Percentiles rank a stretch among this genome's conserved stretches.
Evolutionary conservation across 2,888 invertebrate genomes (phyloP).

Genomic region (Ptilodon capucinus): DNA sequence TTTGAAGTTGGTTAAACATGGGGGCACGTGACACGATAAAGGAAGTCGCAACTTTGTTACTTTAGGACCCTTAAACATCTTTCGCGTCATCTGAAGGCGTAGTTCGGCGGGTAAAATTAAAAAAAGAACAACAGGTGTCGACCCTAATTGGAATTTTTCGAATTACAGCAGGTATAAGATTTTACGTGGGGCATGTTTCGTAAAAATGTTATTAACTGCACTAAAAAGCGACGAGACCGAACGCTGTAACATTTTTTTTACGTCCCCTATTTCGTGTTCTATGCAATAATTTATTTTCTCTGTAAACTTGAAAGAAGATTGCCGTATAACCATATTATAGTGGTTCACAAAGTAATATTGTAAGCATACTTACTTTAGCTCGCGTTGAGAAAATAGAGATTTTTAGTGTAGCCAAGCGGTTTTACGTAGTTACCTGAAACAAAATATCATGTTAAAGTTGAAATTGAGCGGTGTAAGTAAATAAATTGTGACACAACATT

Average conservation of each 20-base stretch:
- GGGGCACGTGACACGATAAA: conserved; percentile 42
- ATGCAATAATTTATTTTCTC: conserved; percentile 4
- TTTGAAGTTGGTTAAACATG: conserved; percentile 25
- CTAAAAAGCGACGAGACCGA: conserved; percentile 19
- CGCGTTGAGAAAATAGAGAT: neutral
- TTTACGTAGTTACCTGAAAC: conserved; percentile 24
- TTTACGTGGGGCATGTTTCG: conserved; percentile 47
- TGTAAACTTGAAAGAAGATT: conserved; percentile 4
- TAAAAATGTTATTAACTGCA: conserved; percentile 50
- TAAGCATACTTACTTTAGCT: conserved; percentile 2
- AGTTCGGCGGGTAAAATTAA: conserved; percentile 73
- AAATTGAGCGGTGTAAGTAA: neutral
- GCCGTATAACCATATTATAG: conserved; percentile 10
- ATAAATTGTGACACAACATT: no score
- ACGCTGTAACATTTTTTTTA: conserved; percentile 28
- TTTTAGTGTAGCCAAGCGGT: neutral
- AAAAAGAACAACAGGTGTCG: conserved; percentile 71
- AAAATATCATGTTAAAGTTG: conserved; percentile 8
- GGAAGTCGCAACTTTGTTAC: conserved; percentile 55
- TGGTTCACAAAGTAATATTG: conserved; percentile 11
- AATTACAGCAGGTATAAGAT: conserved; percentile 65
- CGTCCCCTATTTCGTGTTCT: conserved; percentile 6
- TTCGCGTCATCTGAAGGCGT: conserved; percentile 68
- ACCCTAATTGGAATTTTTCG: conserved; percentile 78
- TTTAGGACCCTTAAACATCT: conserved; percentile 56